Percentiles rank a stretch among this genome's conserved stretches.
Evolutionary conservation across 2,888 invertebrate genomes (phyloP).

Genomic region (Pemphredon lugubris): DNA sequence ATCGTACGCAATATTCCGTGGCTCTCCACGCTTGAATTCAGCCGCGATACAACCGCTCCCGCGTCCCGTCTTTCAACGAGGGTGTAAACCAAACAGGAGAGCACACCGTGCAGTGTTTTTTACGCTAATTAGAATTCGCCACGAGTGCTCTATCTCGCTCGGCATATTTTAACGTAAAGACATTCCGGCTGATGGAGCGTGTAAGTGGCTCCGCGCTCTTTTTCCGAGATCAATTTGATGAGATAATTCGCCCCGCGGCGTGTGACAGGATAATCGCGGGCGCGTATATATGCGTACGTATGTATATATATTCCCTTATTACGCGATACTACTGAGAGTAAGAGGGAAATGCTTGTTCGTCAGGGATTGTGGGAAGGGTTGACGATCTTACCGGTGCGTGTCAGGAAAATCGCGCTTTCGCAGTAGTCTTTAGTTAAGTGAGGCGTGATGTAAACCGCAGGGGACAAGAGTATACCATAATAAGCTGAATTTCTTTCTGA

Average conservation of each 20-base stretch:
- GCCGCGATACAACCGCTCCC: slow-evolving; percentile 14
- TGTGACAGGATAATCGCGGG: not conserved
- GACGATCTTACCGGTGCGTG: too few relatives aligned
- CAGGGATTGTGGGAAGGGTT: too few relatives aligned
- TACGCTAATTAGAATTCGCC: slow-evolving; percentile 31
- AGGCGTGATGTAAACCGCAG: too few relatives aligned
- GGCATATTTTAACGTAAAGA: slow-evolving; percentile 1
- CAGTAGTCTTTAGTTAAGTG: too few relatives aligned
- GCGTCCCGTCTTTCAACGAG: slow-evolving; percentile 5
- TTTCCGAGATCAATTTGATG: not conserved
- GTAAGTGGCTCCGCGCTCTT: not conserved
- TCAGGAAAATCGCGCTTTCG: too few relatives aligned
- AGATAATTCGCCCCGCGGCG: not conserved
- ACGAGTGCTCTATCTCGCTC: slow-evolving; percentile 16
- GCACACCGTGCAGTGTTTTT: not conserved
- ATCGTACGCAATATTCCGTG: slow-evolving; percentile 34
- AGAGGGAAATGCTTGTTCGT: too few relatives aligned
- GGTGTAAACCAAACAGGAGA: slow-evolving; percentile 1
- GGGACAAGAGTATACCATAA: too few relatives aligned
- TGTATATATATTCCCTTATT: too few relatives aligned
- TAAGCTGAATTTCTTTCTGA: too few relatives aligned
- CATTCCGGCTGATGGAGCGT: not conserved
- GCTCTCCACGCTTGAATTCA: slow-evolving; percentile 6
- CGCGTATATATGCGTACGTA: too few relatives aligned
- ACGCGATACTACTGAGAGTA: too few relatives aligned